Conservation (phyloP, 92 coral and sea anemone species). For the Parazoanthus swiftii region DNA sequence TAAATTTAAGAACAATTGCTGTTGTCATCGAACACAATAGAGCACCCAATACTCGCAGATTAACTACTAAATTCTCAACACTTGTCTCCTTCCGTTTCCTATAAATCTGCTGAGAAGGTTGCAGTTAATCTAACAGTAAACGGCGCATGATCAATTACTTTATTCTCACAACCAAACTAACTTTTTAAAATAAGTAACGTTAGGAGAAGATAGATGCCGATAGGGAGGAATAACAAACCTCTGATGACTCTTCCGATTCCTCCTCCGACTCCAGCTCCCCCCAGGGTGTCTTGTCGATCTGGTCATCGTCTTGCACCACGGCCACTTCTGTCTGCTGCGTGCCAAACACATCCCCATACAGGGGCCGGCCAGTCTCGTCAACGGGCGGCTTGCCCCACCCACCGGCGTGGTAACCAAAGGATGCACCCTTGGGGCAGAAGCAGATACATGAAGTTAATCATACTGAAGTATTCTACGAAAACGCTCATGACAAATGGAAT, state of each 20-base stretch:
- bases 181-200: not conserved
- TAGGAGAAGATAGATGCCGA: not conserved
- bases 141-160: not conserved
- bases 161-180: not conserved
- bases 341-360: constrained; percentile 98
- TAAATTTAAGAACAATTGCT: too few relatives aligned
- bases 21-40: too few relatives aligned
- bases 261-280: constrained; percentile 98
- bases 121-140: not conserved
- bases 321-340: constrained; percentile 73
- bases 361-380: constrained; percentile 94
- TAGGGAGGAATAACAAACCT: constrained; percentile 50
- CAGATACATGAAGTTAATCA: not conserved
- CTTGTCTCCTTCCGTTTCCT: not conserved
- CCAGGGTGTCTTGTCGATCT: constrained; percentile 84
- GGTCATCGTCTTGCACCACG: constrained; percentile 85
- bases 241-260: constrained; percentile 90
- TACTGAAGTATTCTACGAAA: not conserved
- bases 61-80: not conserved
- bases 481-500: not conserved
- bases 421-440: constrained; percentile 68
- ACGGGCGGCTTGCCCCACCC: constrained; percentile 99
- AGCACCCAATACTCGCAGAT: too few relatives aligned
- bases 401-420: constrained; percentile 99
- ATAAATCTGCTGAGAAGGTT: too few relatives aligned